These are phyloP conservation scores for Mormyrus proboscirostris DNA, from an alignment of 2,797 vertebrate genomes.

Conservation along the genomic window DNA sequence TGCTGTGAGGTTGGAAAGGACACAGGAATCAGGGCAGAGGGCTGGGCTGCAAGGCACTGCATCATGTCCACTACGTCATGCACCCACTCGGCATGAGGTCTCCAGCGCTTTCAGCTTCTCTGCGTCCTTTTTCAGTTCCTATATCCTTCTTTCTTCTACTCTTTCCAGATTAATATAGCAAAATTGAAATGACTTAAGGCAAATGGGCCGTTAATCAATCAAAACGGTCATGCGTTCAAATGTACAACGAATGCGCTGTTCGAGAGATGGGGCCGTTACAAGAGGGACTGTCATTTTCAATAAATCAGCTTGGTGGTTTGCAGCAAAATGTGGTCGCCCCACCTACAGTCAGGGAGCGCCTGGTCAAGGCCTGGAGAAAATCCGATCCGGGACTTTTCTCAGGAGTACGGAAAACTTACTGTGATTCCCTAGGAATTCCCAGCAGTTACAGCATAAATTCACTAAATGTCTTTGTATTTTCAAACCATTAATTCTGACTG, in stretches of 20 bases:
- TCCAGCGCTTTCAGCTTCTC: not conserved
- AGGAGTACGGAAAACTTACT: conserved; percentile 42
- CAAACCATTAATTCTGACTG: conserved; percentile 41
- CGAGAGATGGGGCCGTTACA: not conserved
- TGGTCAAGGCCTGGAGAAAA: conserved; percentile 30
- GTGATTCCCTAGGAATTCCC: conserved; percentile 46
- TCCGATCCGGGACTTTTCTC: conserved; percentile 32
- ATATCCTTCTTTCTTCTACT: not conserved
- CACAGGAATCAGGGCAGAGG: not conserved
- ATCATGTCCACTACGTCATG: not conserved
- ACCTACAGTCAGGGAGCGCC: not conserved
- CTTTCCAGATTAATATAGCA: not conserved
- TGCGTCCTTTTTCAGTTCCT: not conserved
- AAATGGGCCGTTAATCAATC: not conserved
- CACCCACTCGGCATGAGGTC: not conserved
- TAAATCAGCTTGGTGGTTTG: not conserved
- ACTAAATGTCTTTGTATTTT: conserved; percentile 39
- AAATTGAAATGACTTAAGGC: not conserved
- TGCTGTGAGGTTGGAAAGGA: not conserved
- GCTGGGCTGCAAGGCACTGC: not conserved
- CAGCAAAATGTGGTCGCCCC: not conserved
- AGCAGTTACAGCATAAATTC: conserved; percentile 48
- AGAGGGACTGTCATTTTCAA: not conserved
- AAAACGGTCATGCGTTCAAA: not conserved
- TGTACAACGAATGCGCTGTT: not conserved